phyloP scores from a whole-genome alignment of 2,888 invertebrate genomes.

The Psylliodes chrysocephalus region DNA sequence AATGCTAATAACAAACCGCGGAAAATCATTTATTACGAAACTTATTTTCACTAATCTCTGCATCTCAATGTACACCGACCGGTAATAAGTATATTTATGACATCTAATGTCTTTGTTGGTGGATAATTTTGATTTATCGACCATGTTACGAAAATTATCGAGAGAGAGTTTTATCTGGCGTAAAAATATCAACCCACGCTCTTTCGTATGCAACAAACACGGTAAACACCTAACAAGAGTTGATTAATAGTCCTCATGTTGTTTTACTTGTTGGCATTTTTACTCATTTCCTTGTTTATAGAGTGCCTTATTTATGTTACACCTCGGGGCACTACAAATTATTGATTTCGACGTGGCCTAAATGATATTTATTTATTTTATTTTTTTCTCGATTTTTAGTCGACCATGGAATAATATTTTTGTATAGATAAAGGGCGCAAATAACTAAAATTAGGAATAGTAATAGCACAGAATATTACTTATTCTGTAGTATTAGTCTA shows the following conservation, averaged over 20 bases:
- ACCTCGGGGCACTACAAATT: too few relatives aligned
- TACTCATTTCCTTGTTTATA: slow-evolving; percentile 10
- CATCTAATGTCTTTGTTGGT: slow-evolving; percentile 5
- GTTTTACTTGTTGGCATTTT: neutral
- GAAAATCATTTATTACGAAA: too few relatives aligned
- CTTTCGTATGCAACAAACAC: neutral
- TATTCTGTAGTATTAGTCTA: too few relatives aligned
- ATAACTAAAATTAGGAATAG: too few relatives aligned
- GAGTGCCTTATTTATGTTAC: neutral
- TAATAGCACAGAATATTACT: too few relatives aligned
- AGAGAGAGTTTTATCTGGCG: slow-evolving; percentile 1
- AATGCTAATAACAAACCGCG: too few relatives aligned
- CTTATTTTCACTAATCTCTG: neutral
- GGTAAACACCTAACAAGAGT: slow-evolving; percentile 5
- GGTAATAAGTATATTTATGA: neutral
- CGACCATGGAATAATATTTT: too few relatives aligned
- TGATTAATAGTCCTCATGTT: slow-evolving; percentile 10
- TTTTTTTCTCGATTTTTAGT: too few relatives aligned
- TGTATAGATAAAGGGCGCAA: too few relatives aligned
- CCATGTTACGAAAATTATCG: slow-evolving; percentile 18
- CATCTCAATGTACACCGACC: neutral
- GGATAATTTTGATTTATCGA: slow-evolving; percentile 14
- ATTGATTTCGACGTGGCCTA: too few relatives aligned
- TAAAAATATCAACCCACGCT: neutral
- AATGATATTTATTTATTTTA: too few relatives aligned